Evolutionary conservation across 2,888 invertebrate genomes (phyloP).

Genomic region (Andrena dorsata): DNA sequence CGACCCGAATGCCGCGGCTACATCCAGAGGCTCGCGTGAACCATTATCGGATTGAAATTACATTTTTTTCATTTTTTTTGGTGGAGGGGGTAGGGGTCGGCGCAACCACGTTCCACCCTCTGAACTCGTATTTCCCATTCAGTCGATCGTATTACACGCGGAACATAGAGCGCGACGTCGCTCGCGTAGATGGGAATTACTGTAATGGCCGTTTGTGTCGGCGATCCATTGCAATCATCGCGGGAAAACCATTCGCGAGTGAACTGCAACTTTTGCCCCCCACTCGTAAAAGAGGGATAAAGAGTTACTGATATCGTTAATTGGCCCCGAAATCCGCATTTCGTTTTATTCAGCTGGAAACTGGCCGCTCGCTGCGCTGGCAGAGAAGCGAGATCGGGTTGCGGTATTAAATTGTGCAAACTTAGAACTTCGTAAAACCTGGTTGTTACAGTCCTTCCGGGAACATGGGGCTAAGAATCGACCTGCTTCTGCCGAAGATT

Average conservation of each 20-base stretch:
- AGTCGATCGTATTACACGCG: conserved; percentile 29
- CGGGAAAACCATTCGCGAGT: conserved; percentile 18
- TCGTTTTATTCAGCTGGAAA: conserved; percentile 1
- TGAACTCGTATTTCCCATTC: conserved; percentile 57
- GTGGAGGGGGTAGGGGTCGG: background rate
- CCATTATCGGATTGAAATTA: conserved; percentile 48
- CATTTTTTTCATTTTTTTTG: background rate
- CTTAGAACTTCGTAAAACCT: conserved; percentile 24
- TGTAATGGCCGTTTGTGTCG: conserved; percentile 50
- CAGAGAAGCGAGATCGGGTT: background rate
- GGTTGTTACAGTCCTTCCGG: conserved; percentile 46
- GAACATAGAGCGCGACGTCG: conserved; percentile 19
- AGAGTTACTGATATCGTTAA: conserved; percentile 22
- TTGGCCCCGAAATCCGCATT: conserved; percentile 31
- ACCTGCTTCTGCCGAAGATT: conserved; percentile 52
- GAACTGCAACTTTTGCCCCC: conserved; percentile 37
- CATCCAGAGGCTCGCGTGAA: conserved; percentile 40
- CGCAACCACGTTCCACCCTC: conserved; percentile 2
- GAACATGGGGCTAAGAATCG: conserved; percentile 31
- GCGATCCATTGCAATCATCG: conserved; percentile 62
- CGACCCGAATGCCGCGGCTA: conserved; percentile 22
- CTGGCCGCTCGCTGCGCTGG: background rate
- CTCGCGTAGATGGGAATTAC: conserved; percentile 44
- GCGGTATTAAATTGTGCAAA: background rate
- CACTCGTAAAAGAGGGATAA: background rate